Base-by-base conservation (phyloP, 2,888 invertebrate species). In the Eupithecia dodoneata region DNA sequence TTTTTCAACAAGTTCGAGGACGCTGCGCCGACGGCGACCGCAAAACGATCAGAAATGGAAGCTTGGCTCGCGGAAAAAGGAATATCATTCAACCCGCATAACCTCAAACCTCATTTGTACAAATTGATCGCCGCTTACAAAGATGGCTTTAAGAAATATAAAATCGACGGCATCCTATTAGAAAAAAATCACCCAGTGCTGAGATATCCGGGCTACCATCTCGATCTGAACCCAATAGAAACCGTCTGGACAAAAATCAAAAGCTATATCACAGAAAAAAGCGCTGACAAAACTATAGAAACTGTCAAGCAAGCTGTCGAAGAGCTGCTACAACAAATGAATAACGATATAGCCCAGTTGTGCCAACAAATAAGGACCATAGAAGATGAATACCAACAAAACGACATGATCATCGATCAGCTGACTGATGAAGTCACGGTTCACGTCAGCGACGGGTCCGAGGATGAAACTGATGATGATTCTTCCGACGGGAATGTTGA, bases 11-110 rank as follows among this genome's bases (percentile, higher is more conserved):
- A 72, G 42, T n/a, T 79, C 55, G 72, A 73, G 6, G 71, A 76
- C 15, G n/a, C 73, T 47, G 65, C 69, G n/a, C 79, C 76, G 4
- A 67, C 74, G 3, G 71, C 74, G 0, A 75, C 66, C 12, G 59
- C 71, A 3, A 75, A 74, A 59, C 59, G 75, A 15, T 41, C 9
- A 15, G 73, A 73, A 42, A 79, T 79, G 73, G 75, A 73, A 41
- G 7, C 71, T 2, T 79, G 79, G 79, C 71, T 76, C 2, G 47
- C 13, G 30, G 79, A 79, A 67, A 79, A 79, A 63, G 49, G 74
- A 4, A 76, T 76, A 30, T 67, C 74, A 13, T 79, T 73, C 52
- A 74, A 30, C 30, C 73, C 69, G 13, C 45, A 70, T 41, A 71
- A 55, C n/a, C 59, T 71, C 9, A 79, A 79, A 71, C 75, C 76